A percentile compares a stretch with the other conserved stretches of the same genome.
Evolutionary conservation across 1,140 invertebrate genomes (phyloP).

Genomic region (Babylonia areolata): DNA sequence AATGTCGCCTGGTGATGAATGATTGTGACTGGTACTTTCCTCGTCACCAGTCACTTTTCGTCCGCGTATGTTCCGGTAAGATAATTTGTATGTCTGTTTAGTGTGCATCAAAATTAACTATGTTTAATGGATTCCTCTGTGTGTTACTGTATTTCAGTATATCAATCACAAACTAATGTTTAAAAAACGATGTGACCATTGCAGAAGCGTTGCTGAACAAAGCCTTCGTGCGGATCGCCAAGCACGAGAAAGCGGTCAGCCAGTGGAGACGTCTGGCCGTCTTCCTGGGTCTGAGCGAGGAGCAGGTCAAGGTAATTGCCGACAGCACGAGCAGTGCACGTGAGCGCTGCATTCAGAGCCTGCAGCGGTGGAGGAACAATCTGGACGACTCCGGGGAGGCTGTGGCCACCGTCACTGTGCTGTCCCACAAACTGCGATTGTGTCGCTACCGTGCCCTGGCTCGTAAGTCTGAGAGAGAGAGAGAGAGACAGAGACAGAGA

Average conservation of each 20-base stretch:
- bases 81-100: no score
- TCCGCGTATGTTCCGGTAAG: no score
- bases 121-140: no score
- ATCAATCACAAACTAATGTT: no score
- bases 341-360: constrained; percentile 42
- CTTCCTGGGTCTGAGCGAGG: constrained; percentile 50
- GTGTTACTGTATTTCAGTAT: no score
- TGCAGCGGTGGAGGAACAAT: constrained; percentile 12
- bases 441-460: constrained; percentile 51
- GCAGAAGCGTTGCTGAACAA: constrained; percentile 52
- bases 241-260: constrained; percentile 47
- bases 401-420: constrained; percentile 42
- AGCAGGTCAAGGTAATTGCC: constrained; percentile 53
- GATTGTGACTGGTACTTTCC: no score
- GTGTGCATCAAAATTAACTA: no score
- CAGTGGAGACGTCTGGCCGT: constrained; percentile 52
- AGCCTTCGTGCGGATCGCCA: constrained; percentile 59
- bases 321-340: constrained; percentile 44
- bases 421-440: constrained; percentile 48
- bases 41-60: no score
- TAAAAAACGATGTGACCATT: no score
- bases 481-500: no score
- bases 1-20: no score
- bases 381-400: constrained; percentile 46
- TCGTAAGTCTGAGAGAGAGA: constrained; percentile 40